phyloP scores from a whole-genome alignment of 2,797 vertebrate genomes.

The Darevskia nairensis region DNA sequence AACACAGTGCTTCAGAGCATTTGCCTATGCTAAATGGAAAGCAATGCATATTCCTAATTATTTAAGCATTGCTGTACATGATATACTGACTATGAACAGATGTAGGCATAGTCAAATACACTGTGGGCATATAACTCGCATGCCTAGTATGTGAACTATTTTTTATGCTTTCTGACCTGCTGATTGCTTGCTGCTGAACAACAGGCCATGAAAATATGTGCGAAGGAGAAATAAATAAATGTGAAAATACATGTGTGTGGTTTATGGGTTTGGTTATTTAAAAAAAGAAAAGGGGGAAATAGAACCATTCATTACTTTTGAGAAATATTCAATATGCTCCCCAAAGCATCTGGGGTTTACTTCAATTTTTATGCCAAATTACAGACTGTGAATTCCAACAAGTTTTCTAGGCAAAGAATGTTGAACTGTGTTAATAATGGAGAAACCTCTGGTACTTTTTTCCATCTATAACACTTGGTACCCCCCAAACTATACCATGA shows the following conservation, averaged over 20 bases:
- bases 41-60: conserved; percentile 67
- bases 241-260: accelerated
- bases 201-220: neutral
- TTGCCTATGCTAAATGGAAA: conserved; percentile 64
- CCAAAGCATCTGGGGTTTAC: conserved; percentile 33
- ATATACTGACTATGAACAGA: conserved; percentile 62
- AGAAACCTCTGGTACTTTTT: conserved; percentile 20
- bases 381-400: conserved; percentile 39
- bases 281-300: conserved; percentile 24
- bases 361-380: conserved; percentile 9
- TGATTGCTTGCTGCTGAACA: conserved; percentile 46
- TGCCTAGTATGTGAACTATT: conserved; percentile 59
- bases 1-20: conserved; percentile 62
- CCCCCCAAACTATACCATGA: conserved; percentile 51
- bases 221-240: conserved; percentile 6
- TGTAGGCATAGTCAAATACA: conserved; percentile 64
- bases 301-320: conserved; percentile 42
- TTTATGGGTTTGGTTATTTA: neutral
- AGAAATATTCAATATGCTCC: neutral
- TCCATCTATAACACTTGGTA: conserved; percentile 36
- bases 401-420: conserved; percentile 40
- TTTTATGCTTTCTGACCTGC: conserved; percentile 53
- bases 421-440: conserved; percentile 41
- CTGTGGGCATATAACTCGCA: conserved; percentile 65
- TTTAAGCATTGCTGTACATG: conserved; percentile 65